Percentiles rank a stretch among this genome's conserved stretches.
These are phyloP conservation scores for Hydrozoanthus tunicans DNA, from an alignment of 64 coral and sea anemone genomes.

Conservation along the genomic window DNA sequence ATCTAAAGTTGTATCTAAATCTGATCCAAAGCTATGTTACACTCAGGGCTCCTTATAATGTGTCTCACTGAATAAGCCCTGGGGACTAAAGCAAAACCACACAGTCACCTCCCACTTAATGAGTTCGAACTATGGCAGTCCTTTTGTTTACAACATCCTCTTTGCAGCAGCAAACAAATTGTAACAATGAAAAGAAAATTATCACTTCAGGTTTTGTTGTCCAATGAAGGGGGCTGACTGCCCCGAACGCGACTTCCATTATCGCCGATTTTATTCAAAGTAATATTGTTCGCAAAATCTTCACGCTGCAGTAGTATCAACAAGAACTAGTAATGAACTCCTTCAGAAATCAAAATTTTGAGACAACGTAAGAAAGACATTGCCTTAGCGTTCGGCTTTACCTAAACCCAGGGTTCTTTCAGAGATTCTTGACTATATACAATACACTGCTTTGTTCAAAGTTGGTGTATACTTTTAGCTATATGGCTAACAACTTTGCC, in stretches of 20 bases:
- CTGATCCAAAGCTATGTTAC: background rate
- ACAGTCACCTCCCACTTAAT: conserved; percentile 10
- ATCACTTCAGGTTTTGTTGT: conserved; percentile 21
- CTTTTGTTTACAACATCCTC: background rate
- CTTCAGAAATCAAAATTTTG: too few relatives aligned
- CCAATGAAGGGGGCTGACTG: conserved; percentile 14
- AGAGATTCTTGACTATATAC: too few relatives aligned
- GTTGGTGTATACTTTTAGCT: too few relatives aligned
- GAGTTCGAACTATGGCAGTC: background rate
- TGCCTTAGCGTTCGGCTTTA: too few relatives aligned
- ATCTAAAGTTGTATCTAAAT: too few relatives aligned
- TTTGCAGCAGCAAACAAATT: conserved; percentile 26
- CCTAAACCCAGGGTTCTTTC: too few relatives aligned
- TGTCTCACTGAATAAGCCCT: background rate
- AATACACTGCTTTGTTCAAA: too few relatives aligned
- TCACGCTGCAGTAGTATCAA: background rate
- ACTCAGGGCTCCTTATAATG: background rate
- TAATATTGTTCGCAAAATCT: conserved; percentile 33
- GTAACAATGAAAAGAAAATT: conserved; percentile 53
- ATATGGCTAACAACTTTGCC: too few relatives aligned
- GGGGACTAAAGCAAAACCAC: conserved; percentile 8
- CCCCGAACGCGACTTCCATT: conserved; percentile 26
- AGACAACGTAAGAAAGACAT: background rate
- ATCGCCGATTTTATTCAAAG: conserved; percentile 54
- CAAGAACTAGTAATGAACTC: background rate